These are phyloP conservation scores for Tachystola acroxantha DNA, from an alignment of 2,888 invertebrate species.

Conservation along the genomic window DNA sequence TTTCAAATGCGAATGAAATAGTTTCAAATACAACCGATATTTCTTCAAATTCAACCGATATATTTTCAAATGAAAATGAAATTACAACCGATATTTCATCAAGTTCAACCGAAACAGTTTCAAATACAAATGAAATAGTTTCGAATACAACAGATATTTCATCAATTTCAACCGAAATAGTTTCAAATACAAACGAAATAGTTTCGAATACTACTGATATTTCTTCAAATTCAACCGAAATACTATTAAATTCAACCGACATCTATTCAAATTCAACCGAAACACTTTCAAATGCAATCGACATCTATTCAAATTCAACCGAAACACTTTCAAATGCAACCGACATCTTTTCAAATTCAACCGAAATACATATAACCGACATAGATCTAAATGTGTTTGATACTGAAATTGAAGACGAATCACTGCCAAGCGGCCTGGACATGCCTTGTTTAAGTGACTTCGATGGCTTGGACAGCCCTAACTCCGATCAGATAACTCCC, in stretches of 20 bases:
- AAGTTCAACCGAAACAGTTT: neutral
- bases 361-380: neutral
- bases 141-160: too few relatives aligned
- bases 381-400: neutral
- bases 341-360: too few relatives aligned
- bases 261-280: neutral
- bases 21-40: neutral
- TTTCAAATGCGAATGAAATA: neutral
- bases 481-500: slow-evolving; percentile 1
- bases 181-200: neutral
- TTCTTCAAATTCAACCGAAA: neutral
- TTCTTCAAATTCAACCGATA: neutral
- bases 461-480: neutral
- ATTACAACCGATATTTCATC: neutral
- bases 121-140: neutral
- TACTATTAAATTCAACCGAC: neutral
- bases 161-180: neutral
- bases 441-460: neutral
- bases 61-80: too few relatives aligned
- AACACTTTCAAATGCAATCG: neutral
- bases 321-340: neutral
- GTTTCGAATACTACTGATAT: neutral
- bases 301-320: neutral
- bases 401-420: too few relatives aligned
- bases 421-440: neutral